Evolutionary conservation across 2,888 invertebrate species (phyloP), one percentile per base, ranked within the genome.

Genomic region (Oscheius myriophilus): DNA sequence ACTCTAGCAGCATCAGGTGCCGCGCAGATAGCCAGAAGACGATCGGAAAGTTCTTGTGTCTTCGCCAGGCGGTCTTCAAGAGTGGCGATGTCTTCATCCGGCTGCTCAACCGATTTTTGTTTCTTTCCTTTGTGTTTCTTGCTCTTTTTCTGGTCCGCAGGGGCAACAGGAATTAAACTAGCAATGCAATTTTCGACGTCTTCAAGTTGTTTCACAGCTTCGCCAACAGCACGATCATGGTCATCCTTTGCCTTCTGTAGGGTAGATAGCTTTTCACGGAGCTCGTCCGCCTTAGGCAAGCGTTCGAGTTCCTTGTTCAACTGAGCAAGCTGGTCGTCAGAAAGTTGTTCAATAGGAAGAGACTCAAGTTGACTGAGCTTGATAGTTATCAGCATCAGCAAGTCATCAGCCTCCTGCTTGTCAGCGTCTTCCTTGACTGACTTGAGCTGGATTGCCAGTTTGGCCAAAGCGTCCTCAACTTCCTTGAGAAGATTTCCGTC

Each of bases 291-390:
- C 63, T 73, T 68, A 18, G 67, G 63, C 51, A 79, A 57, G 33
- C 71, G 70, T 51, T 61, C 67, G 54, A 76, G 67, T 42, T 72
- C 62, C 43, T 55, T 66, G 41, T 73, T 70, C 14, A 63, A 14
- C 57, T 64, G 54, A 46, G 53, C 63, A n/a, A 72, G 12, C 16
- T 52, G 45, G 12, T 42, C 55, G 14, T 66, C 43, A 16, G 51
- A 55, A 14, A 71, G 25, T 43, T 63, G 49, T 16, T 62, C 62
- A 46, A 75, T 53, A 52, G 75, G 73, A 12, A 69, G 25, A 49
- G 67, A 66, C 26, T 73, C 69, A 33, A 75, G 68, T 52, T 75
- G 73, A 16, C 64, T 69, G 57, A 78, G 69, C 53, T 67, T 74
- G 62, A 72, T 42, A 45, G 61, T 73, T 46, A 73, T 67, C 23